Evolutionary conservation across 1,140 invertebrate genomes (phyloP).

Genomic region (Gryon sp.): DNA sequence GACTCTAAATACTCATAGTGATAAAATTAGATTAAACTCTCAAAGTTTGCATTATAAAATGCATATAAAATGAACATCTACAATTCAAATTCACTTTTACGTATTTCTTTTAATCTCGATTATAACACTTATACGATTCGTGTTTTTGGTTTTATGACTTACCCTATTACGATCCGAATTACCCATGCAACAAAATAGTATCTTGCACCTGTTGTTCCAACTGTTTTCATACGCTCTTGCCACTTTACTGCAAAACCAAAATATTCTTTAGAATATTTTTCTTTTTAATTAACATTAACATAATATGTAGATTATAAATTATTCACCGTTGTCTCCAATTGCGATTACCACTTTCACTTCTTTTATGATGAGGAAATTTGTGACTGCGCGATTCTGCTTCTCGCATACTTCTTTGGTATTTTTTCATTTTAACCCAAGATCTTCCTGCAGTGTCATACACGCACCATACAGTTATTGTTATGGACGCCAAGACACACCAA

Average conservation of each 20-base stretch:
- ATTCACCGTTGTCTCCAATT: constrained; percentile 93
- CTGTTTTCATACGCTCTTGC: constrained; percentile 93
- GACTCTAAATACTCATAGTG: too few species aligned
- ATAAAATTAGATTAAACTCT: constrained; percentile 19
- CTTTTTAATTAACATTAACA: too few species aligned
- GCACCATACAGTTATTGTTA: constrained; percentile 91
- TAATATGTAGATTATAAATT: neutral
- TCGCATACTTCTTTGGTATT: constrained; percentile 90
- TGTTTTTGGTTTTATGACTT: constrained; percentile 66
- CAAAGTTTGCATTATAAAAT: too few species aligned
- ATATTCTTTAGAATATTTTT: neutral
- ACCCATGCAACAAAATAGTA: constrained; percentile 93
- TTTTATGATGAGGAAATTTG: constrained; percentile 87
- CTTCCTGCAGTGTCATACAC: constrained; percentile 92
- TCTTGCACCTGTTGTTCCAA: constrained; percentile 91
- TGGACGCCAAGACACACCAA: constrained; percentile 86
- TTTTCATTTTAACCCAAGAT: constrained; percentile 97
- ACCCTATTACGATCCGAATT: constrained; percentile 88
- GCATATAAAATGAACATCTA: constrained; percentile 2
- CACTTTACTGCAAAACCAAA: constrained; percentile 85
- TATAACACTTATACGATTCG: constrained; percentile 12
- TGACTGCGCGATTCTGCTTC: constrained; percentile 83
- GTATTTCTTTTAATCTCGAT: constrained; percentile 11
- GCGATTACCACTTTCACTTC: constrained; percentile 88
- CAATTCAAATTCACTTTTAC: too few species aligned